Conservation (phyloP, 2,888 invertebrate genomes). For the Melanophora roralis region DNA sequence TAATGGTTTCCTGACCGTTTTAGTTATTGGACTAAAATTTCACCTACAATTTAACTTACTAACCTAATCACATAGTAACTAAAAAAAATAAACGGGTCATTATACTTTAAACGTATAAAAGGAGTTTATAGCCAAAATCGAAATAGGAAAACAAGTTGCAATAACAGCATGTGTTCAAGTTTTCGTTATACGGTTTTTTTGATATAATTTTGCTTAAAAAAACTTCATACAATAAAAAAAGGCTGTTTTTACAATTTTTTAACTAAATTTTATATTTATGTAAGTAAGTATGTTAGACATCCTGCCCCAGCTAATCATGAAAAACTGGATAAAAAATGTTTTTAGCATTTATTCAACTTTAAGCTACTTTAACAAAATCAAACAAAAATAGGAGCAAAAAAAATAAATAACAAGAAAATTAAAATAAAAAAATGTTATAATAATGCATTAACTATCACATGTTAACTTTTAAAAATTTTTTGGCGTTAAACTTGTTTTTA, state of each 20-base stretch:
- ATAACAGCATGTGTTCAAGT: background rate
- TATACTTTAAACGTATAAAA: conserved; percentile 29
- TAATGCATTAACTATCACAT: conserved; percentile 28
- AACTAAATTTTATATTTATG: background rate
- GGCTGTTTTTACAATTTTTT: background rate
- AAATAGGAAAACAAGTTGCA: conserved; percentile 8
- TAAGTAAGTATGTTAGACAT: conserved; percentile 38
- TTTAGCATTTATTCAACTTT: conserved; percentile 26
- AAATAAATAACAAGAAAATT: background rate
- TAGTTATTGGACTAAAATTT: conserved; percentile 1
- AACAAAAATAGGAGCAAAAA: background rate
- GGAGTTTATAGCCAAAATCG: conserved; percentile 18
- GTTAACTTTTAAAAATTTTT: background rate
- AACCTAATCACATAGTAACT: background rate
- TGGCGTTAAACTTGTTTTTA: conserved; percentile 60
- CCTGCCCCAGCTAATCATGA: conserved; percentile 54
- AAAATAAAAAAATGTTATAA: conserved; percentile 15
- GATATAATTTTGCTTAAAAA: background rate
- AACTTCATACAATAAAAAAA: background rate
- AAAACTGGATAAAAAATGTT: conserved; percentile 41
- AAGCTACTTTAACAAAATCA: conserved; percentile 25
- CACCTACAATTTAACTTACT: conserved; percentile 62
- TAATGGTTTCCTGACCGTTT: too few species aligned
- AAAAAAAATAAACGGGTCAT: conserved; percentile 36
- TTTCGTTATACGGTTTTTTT: background rate